Percentiles rank a stretch among this genome's conserved stretches.
Evolutionary conservation across 2,113 vertebrate genomes (phyloP).

Genomic region (Centrocercus urophasianus): DNA sequence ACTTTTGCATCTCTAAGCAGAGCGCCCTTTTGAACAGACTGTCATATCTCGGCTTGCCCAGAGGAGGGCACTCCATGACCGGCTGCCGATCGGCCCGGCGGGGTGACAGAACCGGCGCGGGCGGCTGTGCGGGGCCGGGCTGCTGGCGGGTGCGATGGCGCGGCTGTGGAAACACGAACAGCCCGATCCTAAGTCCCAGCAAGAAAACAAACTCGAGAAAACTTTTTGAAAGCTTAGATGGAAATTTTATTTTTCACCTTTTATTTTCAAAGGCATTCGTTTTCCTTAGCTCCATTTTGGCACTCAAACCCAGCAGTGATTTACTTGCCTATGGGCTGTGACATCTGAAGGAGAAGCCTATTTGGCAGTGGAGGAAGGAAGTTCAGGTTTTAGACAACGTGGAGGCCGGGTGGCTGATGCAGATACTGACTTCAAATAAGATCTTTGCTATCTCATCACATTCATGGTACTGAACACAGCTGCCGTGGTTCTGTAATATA

Average conservation of each 20-base stretch:
- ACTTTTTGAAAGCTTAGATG: background rate
- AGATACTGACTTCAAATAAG: background rate
- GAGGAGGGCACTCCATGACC: conserved; percentile 58
- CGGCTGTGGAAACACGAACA: background rate
- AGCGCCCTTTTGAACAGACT: fast-evolving
- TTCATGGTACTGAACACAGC: background rate
- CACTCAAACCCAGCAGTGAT: background rate
- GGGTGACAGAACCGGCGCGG: too few relatives aligned
- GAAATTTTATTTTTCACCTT: background rate
- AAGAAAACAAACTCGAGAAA: background rate
- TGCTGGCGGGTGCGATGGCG: background rate
- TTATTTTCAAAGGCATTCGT: background rate
- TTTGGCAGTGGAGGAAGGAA: background rate
- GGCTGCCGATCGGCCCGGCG: background rate
- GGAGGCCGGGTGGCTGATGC: fast-evolving
- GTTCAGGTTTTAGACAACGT: background rate
- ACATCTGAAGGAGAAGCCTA: fast-evolving
- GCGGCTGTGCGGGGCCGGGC: too few relatives aligned
- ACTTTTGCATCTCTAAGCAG: background rate
- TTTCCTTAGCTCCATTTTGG: background rate
- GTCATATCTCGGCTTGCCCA: conserved; percentile 16
- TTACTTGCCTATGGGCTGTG: background rate
- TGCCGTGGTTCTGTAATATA: background rate
- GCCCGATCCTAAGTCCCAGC: background rate
- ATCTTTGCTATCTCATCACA: background rate